phyloP scores from a whole-genome alignment of 2,888 invertebrate species.

The Morpho deidamia region DNA sequence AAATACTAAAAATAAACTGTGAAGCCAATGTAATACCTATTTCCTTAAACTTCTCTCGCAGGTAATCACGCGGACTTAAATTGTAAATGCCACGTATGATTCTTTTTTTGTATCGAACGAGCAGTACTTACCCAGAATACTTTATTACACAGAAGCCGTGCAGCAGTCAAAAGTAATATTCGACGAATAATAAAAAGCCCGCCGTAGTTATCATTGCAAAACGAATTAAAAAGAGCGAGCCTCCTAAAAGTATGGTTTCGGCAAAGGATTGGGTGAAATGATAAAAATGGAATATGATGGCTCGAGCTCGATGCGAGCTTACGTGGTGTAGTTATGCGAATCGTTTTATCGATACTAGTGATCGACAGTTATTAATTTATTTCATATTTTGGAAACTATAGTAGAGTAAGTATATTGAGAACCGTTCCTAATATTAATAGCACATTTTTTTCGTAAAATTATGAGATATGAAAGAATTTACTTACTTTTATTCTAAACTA shows the following conservation, averaged over 20 bases:
- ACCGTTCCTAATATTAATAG: too few species aligned
- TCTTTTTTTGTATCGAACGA: slow-evolving; percentile 27
- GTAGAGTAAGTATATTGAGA: not conserved
- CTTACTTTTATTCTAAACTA: too few species aligned
- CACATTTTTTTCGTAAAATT: too few species aligned
- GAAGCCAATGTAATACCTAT: too few species aligned
- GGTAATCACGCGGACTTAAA: too few species aligned
- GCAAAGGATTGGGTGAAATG: slow-evolving; percentile 71
- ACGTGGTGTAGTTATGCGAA: slow-evolving; percentile 28
- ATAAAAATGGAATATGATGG: slow-evolving; percentile 69
- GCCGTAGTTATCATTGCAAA: slow-evolving; percentile 64
- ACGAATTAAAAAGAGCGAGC: slow-evolving; percentile 64
- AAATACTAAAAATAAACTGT: too few species aligned
- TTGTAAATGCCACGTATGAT: too few species aligned
- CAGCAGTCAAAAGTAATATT: slow-evolving; percentile 51
- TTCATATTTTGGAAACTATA: too few species aligned
- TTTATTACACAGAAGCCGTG: slow-evolving; percentile 41
- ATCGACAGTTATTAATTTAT: too few species aligned
- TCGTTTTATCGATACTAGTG: slow-evolving; percentile 9
- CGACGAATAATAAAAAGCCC: slow-evolving; percentile 45
- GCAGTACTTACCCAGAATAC: slow-evolving; percentile 21
- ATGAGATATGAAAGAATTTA: too few species aligned
- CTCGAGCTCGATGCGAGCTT: slow-evolving; percentile 40
- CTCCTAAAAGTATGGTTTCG: slow-evolving; percentile 64
- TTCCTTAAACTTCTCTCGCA: too few species aligned